These are phyloP conservation scores for Myocastor coypus DNA, from an alignment of 2,113 vertebrate genomes.

Conservation along the genomic window DNA sequence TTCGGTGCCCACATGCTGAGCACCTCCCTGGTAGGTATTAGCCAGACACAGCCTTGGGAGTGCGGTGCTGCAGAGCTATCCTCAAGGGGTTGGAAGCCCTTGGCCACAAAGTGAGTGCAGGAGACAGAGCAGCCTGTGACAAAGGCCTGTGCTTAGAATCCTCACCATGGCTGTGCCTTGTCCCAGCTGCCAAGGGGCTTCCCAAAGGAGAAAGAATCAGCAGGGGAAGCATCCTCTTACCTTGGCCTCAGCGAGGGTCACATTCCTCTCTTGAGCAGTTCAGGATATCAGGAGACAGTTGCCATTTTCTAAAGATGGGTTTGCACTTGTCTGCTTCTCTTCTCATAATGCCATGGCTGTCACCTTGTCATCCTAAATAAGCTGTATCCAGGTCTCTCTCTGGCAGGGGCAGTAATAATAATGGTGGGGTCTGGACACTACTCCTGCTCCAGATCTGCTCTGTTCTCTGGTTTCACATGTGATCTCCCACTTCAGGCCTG, in stretches of 20 bases:
- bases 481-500: background rate
- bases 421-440: conserved; percentile 26
- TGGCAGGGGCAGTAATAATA: background rate
- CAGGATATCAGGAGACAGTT: background rate
- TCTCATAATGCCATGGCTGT: conserved; percentile 49
- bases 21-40: rapidly evolving
- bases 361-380: conserved; percentile 57
- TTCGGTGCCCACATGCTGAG: rapidly evolving
- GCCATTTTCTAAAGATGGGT: conserved; percentile 7
- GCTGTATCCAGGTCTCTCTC: background rate
- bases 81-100: rapidly evolving
- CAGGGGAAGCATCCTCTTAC: background rate
- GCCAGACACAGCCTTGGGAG: too few relatives aligned
- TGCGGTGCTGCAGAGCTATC: rapidly evolving
- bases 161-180: background rate
- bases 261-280: background rate
- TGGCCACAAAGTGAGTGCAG: background rate
- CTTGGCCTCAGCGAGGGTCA: background rate
- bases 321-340: conserved; percentile 46
- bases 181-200: background rate
- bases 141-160: background rate
- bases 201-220: background rate
- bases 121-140: background rate
- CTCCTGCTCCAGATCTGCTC: background rate
- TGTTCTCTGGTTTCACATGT: too few relatives aligned